phyloP scores from a whole-genome alignment of 92 coral and sea anemone species.

The Ricordea florida region DNA sequence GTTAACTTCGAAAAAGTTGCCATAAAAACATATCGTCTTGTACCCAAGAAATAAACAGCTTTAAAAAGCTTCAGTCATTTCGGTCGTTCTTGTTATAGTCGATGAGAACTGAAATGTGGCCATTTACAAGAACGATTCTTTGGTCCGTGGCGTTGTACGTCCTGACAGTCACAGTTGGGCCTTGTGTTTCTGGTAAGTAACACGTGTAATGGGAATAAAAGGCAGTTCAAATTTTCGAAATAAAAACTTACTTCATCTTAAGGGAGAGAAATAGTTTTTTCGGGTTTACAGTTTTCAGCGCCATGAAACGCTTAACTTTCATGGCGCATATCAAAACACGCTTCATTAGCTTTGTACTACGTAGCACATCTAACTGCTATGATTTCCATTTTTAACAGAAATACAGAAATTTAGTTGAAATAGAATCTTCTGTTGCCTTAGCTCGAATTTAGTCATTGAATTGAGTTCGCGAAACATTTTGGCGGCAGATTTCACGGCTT shows the following conservation, averaged over 20 bases:
- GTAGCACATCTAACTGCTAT: too few species aligned
- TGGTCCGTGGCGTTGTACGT: conserved; percentile 12
- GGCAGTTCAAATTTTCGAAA: neutral
- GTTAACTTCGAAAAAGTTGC: neutral
- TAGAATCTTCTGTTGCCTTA: too few species aligned
- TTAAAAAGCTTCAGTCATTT: neutral
- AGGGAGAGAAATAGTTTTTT: neutral
- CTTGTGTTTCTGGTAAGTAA: conserved; percentile 8
- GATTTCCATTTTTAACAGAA: too few species aligned
- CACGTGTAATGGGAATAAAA: neutral
- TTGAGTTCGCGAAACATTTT: neutral
- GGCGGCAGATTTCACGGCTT: neutral
- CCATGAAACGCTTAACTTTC: neutral
- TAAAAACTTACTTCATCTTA: neutral
- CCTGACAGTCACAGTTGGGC: neutral
- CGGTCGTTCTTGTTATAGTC: neutral
- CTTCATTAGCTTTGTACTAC: too few species aligned
- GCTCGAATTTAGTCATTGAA: neutral
- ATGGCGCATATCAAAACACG: neutral
- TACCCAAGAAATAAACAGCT: neutral
- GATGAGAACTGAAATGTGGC: neutral
- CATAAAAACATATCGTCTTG: neutral
- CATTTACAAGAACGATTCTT: neutral
- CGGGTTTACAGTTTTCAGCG: neutral
- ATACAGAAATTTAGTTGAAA: too few species aligned